Conservation (phyloP, 2,797 vertebrate genomes). For the Pitangus sulphuratus region DNA sequence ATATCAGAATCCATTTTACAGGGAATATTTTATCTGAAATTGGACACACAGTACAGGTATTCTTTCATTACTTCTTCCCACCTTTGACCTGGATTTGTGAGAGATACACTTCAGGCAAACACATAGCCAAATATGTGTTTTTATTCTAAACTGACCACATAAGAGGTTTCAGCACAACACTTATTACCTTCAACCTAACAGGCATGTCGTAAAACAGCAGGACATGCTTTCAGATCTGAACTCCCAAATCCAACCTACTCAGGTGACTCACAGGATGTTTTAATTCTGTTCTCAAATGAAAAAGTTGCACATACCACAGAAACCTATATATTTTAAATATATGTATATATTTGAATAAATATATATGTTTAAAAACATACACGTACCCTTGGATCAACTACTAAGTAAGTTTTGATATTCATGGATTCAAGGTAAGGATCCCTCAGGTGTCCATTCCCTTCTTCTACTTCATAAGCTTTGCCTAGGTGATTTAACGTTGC, state of each 20-base stretch:
- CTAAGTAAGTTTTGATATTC: constrained; percentile 90
- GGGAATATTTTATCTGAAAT: not conserved
- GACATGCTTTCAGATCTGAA: not conserved
- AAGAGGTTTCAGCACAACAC: not conserved
- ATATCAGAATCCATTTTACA: not conserved
- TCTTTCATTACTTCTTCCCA: not conserved
- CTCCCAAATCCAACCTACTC: not conserved
- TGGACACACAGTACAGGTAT: not conserved
- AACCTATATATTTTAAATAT: not conserved
- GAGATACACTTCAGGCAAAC: not conserved
- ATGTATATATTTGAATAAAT: not conserved
- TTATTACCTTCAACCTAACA: not conserved
- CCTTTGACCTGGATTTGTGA: not conserved
- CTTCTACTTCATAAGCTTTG: constrained; percentile 95
- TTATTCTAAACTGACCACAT: not conserved
- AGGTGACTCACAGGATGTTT: not conserved
- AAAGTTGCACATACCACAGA: not conserved
- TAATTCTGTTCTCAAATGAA: not conserved
- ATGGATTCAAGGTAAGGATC: constrained; percentile 92
- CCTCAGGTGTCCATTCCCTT: constrained; percentile 89
- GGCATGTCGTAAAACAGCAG: not conserved
- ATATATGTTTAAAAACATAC: not conserved
- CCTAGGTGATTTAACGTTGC: constrained; percentile 93
- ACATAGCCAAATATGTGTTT: not conserved
- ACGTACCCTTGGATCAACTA: constrained; percentile 95